Evolutionary conservation across 1,140 invertebrate genomes (phyloP).

Genomic region (Dendrolimus kikuchii): DNA sequence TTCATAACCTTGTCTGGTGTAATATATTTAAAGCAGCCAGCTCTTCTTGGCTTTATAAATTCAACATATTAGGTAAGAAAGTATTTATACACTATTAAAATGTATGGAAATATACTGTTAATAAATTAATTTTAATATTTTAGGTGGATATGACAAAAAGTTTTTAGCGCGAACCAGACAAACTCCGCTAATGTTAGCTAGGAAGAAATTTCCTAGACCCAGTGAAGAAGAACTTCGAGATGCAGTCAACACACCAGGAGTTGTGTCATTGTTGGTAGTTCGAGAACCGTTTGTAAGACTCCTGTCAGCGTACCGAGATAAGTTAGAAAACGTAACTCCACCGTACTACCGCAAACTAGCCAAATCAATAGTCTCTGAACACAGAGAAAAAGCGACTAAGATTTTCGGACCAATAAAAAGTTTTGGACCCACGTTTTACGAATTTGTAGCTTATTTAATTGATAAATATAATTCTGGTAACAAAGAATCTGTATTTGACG

Average conservation of each 20-base stretch:
- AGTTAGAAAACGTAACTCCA: constrained; percentile 82
- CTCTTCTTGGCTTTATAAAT: constrained; percentile 87
- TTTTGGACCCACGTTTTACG: constrained; percentile 76
- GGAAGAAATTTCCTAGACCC: constrained; percentile 75
- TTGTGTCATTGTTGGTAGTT: constrained; percentile 86
- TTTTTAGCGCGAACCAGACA: constrained; percentile 73
- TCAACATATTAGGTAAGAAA: constrained; percentile 76
- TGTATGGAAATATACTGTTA: constrained; percentile 7
- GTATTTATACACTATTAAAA: constrained; percentile 5
- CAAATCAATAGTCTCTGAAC: constrained; percentile 75
- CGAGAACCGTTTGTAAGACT: constrained; percentile 93
- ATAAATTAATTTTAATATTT: constrained; percentile 23
- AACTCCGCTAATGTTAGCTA: constrained; percentile 74
- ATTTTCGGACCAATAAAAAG: constrained; percentile 54
- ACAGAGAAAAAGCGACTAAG: constrained; percentile 56
- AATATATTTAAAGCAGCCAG: constrained; percentile 87
- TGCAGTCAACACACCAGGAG: constrained; percentile 67
- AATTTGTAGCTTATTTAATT: constrained; percentile 80
- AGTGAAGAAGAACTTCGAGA: constrained; percentile 68
- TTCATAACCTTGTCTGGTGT: constrained; percentile 82
- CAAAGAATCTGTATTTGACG: constrained; percentile 70
- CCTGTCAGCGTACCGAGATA: constrained; percentile 92
- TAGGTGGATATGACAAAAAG: constrained; percentile 75
- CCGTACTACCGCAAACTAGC: constrained; percentile 82
- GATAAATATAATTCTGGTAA: constrained; percentile 54